phyloP scores from a whole-genome alignment of 2,888 invertebrate species.

The Mystacides longicornis region DNA sequence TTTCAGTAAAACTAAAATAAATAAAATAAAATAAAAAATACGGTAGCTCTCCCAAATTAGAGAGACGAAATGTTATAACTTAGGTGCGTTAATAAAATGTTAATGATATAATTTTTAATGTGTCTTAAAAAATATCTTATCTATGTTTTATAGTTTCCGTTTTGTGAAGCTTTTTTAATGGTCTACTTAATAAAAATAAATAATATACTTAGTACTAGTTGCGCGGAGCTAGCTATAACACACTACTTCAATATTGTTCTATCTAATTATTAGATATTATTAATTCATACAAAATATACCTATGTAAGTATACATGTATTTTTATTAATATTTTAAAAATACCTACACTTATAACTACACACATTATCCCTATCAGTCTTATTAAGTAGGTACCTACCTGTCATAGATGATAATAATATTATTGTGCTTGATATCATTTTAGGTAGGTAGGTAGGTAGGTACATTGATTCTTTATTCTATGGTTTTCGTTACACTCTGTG shows the following conservation, averaged over 20 bases:
- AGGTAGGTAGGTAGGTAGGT: too few relatives aligned
- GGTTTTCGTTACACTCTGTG: too few relatives aligned
- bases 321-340: too few relatives aligned
- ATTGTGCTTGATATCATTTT: too few relatives aligned
- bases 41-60: conserved; percentile 2
- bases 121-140: conserved; percentile 6
- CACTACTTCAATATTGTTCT: neutral
- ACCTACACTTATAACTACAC: too few relatives aligned
- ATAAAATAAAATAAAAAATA: too few relatives aligned
- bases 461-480: too few relatives aligned
- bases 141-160: conserved; percentile 17
- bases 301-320: too few relatives aligned
- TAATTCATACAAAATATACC: neutral
- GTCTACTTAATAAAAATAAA: conserved; percentile 6
- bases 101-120: conserved; percentile 4
- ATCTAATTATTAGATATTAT: neutral
- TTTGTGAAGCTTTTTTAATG: conserved; percentile 14
- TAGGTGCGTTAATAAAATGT: neutral
- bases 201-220: neutral
- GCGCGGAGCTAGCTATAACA: neutral
- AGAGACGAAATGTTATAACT: neutral
- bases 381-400: too few relatives aligned
- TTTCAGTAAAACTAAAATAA: too few relatives aligned
- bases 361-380: too few relatives aligned
- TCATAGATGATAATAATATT: too few relatives aligned